Evolutionary conservation across 2,888 invertebrate genomes (phyloP).

Genomic region (Netelia fuscicornis): DNA sequence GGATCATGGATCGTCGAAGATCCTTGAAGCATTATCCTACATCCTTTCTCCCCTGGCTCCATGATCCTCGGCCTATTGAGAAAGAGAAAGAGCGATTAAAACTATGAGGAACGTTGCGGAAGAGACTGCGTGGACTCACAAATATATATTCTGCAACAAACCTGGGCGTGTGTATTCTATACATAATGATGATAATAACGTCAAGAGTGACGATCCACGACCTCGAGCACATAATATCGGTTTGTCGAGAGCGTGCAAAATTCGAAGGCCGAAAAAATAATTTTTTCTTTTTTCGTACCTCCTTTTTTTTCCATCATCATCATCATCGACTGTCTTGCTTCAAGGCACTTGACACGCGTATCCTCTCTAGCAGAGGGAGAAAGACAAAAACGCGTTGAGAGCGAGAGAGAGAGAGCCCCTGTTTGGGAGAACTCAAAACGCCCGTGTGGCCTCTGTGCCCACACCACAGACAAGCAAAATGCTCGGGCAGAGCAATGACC

Average conservation of each 20-base stretch:
- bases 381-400: neutral
- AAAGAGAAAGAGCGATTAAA: neutral
- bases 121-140: neutral
- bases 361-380: constrained; percentile 15
- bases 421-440: constrained; percentile 13
- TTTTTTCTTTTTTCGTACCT: constrained; percentile 18
- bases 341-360: constrained; percentile 59
- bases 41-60: neutral
- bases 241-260: constrained; percentile 64
- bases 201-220: constrained; percentile 58
- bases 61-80: neutral
- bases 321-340: constrained; percentile 27
- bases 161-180: constrained; percentile 1
- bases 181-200: constrained; percentile 49
- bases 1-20: neutral
- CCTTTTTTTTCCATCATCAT: neutral
- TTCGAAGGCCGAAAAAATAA: constrained; percentile 58
- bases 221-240: constrained; percentile 61
- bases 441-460: constrained; percentile 1
- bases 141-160: neutral
- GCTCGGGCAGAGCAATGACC: constrained; percentile 81
- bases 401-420: constrained; percentile 10
- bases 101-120: neutral
- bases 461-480: constrained; percentile 22
- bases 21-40: constrained; percentile 10